Percentiles rank a stretch among this genome's conserved stretches.
Evolutionary conservation across 2,113 vertebrate species (phyloP).

Genomic region (Oncorhynchus tshawytscha): DNA sequence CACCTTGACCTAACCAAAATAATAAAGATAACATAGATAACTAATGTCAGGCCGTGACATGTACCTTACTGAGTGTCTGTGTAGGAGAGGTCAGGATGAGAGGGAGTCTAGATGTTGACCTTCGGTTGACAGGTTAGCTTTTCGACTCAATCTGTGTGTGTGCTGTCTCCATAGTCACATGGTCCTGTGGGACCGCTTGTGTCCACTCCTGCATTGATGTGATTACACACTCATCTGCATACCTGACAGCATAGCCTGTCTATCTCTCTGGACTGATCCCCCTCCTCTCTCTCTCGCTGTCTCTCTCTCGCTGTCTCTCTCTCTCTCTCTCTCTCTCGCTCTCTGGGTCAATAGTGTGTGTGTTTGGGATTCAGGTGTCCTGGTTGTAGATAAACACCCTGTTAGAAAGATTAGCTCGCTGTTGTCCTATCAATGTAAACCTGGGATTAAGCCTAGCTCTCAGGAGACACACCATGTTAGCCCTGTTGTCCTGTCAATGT

Average conservation of each 20-base stretch:
- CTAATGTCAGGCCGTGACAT: too few relatives aligned
- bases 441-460: too few relatives aligned
- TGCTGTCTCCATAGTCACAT: neutral
- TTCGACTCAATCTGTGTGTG: neutral
- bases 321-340: neutral
- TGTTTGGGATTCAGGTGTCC: conserved; percentile 69
- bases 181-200: conserved; percentile 53
- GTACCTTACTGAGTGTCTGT: neutral
- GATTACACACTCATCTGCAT: conserved; percentile 61
- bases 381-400: conserved; percentile 74
- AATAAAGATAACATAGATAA: too few relatives aligned
- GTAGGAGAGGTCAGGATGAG: neutral
- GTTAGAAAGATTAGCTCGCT: too few relatives aligned
- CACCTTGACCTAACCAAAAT: too few relatives aligned
- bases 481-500: conserved; percentile 70
- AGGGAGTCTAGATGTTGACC: neutral
- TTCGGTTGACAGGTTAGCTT: neutral
- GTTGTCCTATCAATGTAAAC: too few relatives aligned
- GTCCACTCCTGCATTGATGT: conserved; percentile 62
- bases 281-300: conserved; percentile 11
- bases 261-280: conserved; percentile 1
- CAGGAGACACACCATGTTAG: conserved; percentile 54
- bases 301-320: neutral
- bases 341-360: conserved; percentile 66
- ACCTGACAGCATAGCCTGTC: conserved; percentile 44